Conservation (phyloP, 2,888 invertebrate genomes). For the Hyposoter dolosus region DNA sequence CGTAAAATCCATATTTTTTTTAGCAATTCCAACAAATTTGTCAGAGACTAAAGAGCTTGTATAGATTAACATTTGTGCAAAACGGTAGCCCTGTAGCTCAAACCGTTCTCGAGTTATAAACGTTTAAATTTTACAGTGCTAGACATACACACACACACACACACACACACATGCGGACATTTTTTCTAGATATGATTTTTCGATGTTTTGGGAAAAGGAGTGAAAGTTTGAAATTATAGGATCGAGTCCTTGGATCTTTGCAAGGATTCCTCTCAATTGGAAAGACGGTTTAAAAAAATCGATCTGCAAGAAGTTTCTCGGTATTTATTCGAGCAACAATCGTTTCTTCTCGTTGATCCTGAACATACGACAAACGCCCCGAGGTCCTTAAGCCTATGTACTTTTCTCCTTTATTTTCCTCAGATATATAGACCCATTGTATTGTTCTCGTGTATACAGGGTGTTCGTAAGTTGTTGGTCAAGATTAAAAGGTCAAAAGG, state of each 20-base stretch:
- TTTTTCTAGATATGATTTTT: too few relatives aligned
- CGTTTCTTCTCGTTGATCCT: slow-evolving; percentile 15
- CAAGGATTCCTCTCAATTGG: background rate
- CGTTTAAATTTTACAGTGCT: too few relatives aligned
- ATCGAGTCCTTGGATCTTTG: background rate
- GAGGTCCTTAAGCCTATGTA: slow-evolving; percentile 17
- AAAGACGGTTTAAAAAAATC: background rate
- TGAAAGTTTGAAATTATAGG: background rate
- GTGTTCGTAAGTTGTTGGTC: background rate
- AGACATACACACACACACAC: too few relatives aligned
- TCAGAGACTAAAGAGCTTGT: too few relatives aligned
- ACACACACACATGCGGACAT: too few relatives aligned
- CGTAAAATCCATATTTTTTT: too few relatives aligned
- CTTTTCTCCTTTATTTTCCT: background rate
- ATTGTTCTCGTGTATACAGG: slow-evolving; percentile 29
- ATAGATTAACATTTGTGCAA: too few relatives aligned
- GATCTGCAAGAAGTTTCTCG: background rate
- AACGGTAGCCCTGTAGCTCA: too few relatives aligned
- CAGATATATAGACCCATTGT: slow-evolving; percentile 17
- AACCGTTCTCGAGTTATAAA: too few relatives aligned
- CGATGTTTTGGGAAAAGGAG: background rate
- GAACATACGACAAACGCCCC: slow-evolving; percentile 41
- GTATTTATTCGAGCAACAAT: slow-evolving; percentile 7
- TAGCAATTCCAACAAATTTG: too few relatives aligned
- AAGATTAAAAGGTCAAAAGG: slow-evolving; percentile 6